A percentile compares a stretch with the other conserved stretches of the same genome.
Evolutionary conservation across 1,140 invertebrate genomes (phyloP).

Genomic region (Belonocnema kinseyi): DNA sequence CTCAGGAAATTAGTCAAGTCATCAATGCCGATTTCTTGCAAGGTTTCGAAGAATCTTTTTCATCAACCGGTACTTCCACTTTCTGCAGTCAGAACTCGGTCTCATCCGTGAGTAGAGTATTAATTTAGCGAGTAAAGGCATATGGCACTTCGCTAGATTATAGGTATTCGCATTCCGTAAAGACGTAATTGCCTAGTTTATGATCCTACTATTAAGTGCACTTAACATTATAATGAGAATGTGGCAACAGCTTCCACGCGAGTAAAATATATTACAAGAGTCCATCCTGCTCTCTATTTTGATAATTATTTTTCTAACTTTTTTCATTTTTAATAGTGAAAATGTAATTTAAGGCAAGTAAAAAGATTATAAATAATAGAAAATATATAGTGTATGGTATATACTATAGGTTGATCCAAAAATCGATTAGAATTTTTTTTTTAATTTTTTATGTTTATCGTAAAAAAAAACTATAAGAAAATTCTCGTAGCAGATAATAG

Average conservation of each 20-base stretch:
- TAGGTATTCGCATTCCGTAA: neutral
- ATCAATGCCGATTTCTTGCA: conserved; percentile 37
- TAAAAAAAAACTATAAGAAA: too few relatives aligned
- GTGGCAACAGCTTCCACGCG: too few relatives aligned
- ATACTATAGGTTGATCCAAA: too few relatives aligned
- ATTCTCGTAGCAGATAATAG: too few relatives aligned
- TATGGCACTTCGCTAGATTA: neutral
- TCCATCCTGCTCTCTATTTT: too few relatives aligned
- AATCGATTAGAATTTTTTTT: too few relatives aligned
- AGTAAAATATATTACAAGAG: too few relatives aligned
- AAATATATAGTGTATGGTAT: too few relatives aligned
- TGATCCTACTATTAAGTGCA: neutral
- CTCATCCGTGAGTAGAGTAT: conserved; percentile 30
- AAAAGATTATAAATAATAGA: too few relatives aligned
- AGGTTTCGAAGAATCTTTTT: conserved; percentile 35
- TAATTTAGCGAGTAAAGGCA: neutral
- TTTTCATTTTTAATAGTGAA: too few relatives aligned
- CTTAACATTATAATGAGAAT: neutral
- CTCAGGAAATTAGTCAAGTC: conserved; percentile 33
- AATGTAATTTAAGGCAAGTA: too few relatives aligned
- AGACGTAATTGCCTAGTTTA: neutral
- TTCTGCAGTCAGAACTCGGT: neutral
- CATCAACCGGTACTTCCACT: conserved; percentile 39
- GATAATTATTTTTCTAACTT: neutral
- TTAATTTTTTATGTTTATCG: too few relatives aligned